Conservation (phyloP, 2,888 invertebrate genomes). For the Bombylius discolor region DNA sequence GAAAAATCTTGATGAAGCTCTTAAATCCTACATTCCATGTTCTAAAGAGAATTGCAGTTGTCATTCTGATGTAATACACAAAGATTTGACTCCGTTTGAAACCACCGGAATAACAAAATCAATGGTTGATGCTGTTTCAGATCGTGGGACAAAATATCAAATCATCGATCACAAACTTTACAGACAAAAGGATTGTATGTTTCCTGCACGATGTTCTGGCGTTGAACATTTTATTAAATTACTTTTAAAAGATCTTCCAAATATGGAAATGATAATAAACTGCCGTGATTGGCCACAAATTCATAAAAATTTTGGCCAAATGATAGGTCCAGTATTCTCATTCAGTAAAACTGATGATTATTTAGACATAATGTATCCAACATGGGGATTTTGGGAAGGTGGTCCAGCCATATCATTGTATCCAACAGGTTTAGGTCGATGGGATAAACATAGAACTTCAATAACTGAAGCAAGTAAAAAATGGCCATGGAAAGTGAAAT, state of each 20-base stretch:
- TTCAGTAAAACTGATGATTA: conserved; percentile 81
- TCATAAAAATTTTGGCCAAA: conserved; percentile 44
- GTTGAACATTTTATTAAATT: conserved; percentile 75
- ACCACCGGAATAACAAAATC: conserved; percentile 55
- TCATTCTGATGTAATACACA: conserved; percentile 46
- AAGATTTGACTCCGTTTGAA: conserved; percentile 55
- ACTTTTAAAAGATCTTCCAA: conserved; percentile 53
- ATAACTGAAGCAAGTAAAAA: conserved; percentile 51
- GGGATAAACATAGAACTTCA: conserved; percentile 71
- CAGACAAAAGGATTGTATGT: conserved; percentile 74
- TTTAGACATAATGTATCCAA: conserved; percentile 86
- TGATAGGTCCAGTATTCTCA: conserved; percentile 74
- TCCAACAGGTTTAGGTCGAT: conserved; percentile 85
- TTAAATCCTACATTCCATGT: conserved; percentile 43
- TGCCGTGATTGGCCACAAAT: conserved; percentile 90
- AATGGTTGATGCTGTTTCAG: conserved; percentile 45
- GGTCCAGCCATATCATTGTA: conserved; percentile 91
- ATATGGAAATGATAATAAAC: conserved; percentile 80
- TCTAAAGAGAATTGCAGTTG: conserved; percentile 48
- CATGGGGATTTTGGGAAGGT: conserved; percentile 98
- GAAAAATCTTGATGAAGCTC: conserved; percentile 39
- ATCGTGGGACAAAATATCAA: conserved; percentile 66
- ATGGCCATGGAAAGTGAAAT: conserved; percentile 65
- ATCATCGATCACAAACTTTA: conserved; percentile 69
- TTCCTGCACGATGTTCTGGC: conserved; percentile 82